A percentile compares a stretch with the other conserved stretches of the same genome.
phyloP scores from a whole-genome alignment of 23 tunicate genomes.

The Clavelina lepadiformis region DNA sequence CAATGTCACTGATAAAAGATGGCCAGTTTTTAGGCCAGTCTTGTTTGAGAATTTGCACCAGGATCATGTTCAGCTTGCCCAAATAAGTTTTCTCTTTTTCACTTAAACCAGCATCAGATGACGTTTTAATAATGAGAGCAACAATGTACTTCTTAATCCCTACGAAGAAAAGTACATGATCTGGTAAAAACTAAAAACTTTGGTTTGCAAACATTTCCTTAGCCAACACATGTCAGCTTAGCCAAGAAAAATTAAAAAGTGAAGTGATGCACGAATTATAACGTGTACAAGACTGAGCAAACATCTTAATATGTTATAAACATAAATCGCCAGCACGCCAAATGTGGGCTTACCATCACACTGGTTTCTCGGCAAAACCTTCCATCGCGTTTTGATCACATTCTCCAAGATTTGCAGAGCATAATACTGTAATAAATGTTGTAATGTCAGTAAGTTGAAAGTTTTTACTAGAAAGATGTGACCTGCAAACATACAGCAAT shows the following conservation, averaged over 20 bases:
- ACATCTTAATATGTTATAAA: no score
- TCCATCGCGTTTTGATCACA: slow-evolving; percentile 96
- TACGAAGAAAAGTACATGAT: no score
- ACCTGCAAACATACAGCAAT: not conserved
- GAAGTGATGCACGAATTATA: not conserved
- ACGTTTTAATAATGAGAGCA: slow-evolving; percentile 78
- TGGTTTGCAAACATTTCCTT: no score
- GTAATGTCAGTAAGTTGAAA: not conserved
- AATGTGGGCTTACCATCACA: slow-evolving; percentile 72
- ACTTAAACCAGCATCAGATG: slow-evolving; percentile 70
- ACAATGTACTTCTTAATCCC: slow-evolving; percentile 97
- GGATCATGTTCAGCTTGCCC: slow-evolving; percentile 92
- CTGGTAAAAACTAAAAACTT: no score
- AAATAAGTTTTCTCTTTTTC: slow-evolving; percentile 95
- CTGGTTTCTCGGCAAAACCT: slow-evolving; percentile 94
- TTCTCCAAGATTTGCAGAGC: slow-evolving; percentile 97
- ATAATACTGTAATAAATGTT: slow-evolving; percentile 72
- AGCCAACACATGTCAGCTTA: not conserved
- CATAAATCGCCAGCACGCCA: no score
- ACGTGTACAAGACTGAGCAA: no score
- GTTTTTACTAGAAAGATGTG: not conserved
- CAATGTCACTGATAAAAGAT: slow-evolving; percentile 94
- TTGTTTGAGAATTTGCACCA: slow-evolving; percentile 97
- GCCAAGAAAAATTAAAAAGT: not conserved
- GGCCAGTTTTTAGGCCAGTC: slow-evolving; percentile 99